These are phyloP conservation scores for Sebastes itinus DNA, from an alignment of 2,797 vertebrate genomes.

Conservation along the genomic window DNA sequence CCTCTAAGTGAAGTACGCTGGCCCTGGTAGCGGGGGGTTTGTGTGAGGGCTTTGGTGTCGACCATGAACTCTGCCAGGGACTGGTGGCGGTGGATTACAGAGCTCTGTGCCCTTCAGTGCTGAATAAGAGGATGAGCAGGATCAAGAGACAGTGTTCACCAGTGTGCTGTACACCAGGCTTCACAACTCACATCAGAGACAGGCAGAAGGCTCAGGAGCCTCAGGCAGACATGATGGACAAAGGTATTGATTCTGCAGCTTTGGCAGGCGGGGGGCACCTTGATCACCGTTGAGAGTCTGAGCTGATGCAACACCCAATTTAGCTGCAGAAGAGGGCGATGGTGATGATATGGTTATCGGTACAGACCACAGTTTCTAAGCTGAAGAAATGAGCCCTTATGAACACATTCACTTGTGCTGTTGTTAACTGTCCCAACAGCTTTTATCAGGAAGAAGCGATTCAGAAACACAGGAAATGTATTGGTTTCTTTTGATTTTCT, in stretches of 20 bases:
- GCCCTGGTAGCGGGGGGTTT: conserved; percentile 4
- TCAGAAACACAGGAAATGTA: background rate
- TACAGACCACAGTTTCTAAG: background rate
- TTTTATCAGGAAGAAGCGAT: background rate
- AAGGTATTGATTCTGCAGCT: conserved; percentile 56
- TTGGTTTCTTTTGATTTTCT: background rate
- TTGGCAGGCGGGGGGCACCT: conserved; percentile 25
- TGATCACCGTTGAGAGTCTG: conserved; percentile 25
- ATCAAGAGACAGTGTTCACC: conserved; percentile 61
- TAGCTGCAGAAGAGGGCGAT: conserved; percentile 11
- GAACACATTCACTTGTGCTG: conserved; percentile 12
- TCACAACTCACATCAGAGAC: conserved; percentile 52
- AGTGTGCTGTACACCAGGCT: conserved; percentile 54
- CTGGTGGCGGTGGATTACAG: conserved; percentile 57
- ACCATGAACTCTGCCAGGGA: conserved; percentile 57
- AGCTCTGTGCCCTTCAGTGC: conserved; percentile 60
- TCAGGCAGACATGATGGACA: conserved; percentile 37
- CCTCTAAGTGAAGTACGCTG: conserved; percentile 24
- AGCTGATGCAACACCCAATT: conserved; percentile 22
- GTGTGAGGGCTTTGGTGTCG: conserved; percentile 56
- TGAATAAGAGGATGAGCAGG: conserved; percentile 69
- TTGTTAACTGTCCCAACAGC: background rate
- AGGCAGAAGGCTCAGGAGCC: conserved; percentile 41
- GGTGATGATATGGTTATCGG: conserved; percentile 2
- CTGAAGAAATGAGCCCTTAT: conserved; percentile 11